phyloP scores from a whole-genome alignment of 2,113 vertebrate genomes.

The Centropus bengalensis region DNA sequence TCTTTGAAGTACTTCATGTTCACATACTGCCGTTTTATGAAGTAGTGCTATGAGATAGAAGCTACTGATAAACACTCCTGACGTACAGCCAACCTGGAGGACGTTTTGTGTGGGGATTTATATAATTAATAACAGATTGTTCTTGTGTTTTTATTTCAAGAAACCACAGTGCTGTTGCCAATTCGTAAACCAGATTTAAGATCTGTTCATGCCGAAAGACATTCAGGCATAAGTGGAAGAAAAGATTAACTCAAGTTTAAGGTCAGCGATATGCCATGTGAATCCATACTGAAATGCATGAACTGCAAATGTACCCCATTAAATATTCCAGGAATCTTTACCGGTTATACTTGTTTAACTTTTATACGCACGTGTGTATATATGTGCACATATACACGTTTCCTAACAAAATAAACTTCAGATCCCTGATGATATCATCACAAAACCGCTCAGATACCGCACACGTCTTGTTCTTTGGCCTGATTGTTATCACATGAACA shows the following conservation, averaged over 20 bases:
- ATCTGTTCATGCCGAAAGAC: constrained; percentile 7
- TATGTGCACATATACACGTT: background rate
- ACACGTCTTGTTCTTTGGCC: constrained; percentile 7
- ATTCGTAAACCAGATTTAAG: constrained; percentile 39
- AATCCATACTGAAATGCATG: background rate
- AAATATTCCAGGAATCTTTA: constrained; percentile 10
- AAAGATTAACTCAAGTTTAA: constrained; percentile 30
- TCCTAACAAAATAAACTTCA: background rate
- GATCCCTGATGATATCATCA: background rate
- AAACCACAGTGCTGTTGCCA: constrained; percentile 20
- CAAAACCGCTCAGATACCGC: background rate
- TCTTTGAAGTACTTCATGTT: background rate
- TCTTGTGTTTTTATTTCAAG: constrained; percentile 34
- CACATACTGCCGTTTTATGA: background rate
- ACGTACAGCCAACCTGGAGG: background rate
- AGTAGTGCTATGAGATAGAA: background rate
- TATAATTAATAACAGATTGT: constrained; percentile 1
- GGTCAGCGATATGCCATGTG: background rate
- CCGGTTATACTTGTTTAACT: constrained; percentile 4
- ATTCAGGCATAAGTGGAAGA: constrained; percentile 4
- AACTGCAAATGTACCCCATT: background rate
- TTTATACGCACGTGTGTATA: background rate
- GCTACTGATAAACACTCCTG: background rate
- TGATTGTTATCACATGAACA: constrained; percentile 16
- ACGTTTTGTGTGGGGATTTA: background rate